Evolutionary conservation across 2,888 invertebrate genomes (phyloP).

Genomic region (Ashinkailepas kermadecensis): DNA sequence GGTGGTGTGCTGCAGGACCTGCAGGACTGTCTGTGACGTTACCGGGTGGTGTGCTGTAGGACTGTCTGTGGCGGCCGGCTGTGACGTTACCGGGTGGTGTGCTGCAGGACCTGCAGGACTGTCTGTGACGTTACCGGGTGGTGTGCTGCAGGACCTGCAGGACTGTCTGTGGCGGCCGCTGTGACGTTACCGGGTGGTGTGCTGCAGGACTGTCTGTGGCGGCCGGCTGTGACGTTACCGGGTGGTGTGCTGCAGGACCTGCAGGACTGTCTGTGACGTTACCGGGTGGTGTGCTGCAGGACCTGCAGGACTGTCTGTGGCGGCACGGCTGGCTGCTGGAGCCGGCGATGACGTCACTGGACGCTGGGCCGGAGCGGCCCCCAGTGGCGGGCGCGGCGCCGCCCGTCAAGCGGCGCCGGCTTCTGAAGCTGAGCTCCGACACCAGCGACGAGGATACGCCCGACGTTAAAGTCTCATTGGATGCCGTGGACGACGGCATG

Average conservation of each 20-base stretch:
- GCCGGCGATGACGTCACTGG: not conserved
- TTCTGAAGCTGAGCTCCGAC: not conserved
- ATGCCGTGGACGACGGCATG: too few relatives aligned
- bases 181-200: not conserved
- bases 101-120: not conserved
- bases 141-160: not conserved
- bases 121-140: not conserved
- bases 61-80: not conserved
- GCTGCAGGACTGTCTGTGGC: not conserved
- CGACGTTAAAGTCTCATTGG: too few relatives aligned
- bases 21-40: not conserved
- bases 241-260: too few relatives aligned
- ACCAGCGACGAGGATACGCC: not conserved
- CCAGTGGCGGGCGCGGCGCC: not conserved
- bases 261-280: too few relatives aligned
- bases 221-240: not conserved
- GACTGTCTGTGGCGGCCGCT: not conserved
- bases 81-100: not conserved
- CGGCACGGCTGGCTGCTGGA: not conserved
- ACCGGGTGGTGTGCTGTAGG: not conserved
- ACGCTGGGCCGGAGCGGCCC: not conserved
- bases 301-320: constrained; percentile 9
- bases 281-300: not conserved
- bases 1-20: not conserved
- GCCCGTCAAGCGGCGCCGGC: not conserved